Conservation (phyloP, 2,888 invertebrate species). For the Beris morrisii region DNA sequence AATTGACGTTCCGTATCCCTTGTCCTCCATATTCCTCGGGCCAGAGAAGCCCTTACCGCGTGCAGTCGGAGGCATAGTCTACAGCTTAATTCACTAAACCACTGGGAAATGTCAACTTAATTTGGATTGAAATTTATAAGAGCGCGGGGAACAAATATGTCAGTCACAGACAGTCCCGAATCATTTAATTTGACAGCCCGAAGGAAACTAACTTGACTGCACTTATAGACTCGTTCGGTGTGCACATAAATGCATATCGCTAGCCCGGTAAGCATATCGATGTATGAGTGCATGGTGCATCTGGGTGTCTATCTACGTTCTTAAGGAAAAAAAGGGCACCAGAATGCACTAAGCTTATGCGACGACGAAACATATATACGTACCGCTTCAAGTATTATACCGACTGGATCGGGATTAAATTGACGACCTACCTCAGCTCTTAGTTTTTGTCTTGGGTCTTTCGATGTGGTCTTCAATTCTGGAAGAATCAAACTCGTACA, state of each 20-base stretch:
- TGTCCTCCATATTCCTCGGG: slow-evolving; percentile 43
- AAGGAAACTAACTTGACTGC: slow-evolving; percentile 28
- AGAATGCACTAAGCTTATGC: slow-evolving; percentile 39
- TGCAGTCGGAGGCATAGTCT: slow-evolving; percentile 18
- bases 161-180: slow-evolving; percentile 43
- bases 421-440: slow-evolving; percentile 44
- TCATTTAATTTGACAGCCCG: slow-evolving; percentile 45
- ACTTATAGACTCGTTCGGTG: slow-evolving; percentile 17
- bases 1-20: slow-evolving; percentile 45
- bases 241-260: slow-evolving; percentile 14
- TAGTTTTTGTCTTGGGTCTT: slow-evolving; percentile 10
- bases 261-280: not conserved
- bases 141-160: slow-evolving; percentile 44
- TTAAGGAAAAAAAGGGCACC: slow-evolving; percentile 19
- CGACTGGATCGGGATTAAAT: slow-evolving; percentile 43
- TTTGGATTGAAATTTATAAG: slow-evolving; percentile 46
- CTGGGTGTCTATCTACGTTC: slow-evolving; percentile 26
- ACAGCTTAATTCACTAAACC: slow-evolving; percentile 45
- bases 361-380: slow-evolving; percentile 31
- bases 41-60: slow-evolving; percentile 9
- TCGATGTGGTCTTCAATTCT: slow-evolving; percentile 24
- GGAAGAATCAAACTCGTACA: slow-evolving; percentile 24
- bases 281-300: slow-evolving; percentile 31
- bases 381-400: slow-evolving; percentile 31
- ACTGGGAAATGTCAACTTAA: slow-evolving; percentile 44